These are phyloP conservation scores for Paramormyrops kingsleyae DNA, from an alignment of 2,113 vertebrate genomes.

Conservation along the genomic window DNA sequence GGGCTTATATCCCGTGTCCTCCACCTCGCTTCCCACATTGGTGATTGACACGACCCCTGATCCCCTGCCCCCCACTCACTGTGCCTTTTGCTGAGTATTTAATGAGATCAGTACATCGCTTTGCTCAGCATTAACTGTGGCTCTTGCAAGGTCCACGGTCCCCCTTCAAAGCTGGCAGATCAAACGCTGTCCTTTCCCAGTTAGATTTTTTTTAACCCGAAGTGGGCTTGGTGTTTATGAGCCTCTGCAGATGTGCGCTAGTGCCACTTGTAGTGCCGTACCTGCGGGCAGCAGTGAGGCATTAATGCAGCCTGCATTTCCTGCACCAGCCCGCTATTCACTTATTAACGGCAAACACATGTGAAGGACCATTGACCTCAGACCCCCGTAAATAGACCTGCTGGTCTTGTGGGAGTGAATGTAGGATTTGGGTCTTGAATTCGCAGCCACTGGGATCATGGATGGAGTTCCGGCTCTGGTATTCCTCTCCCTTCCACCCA, in stretches of 20 bases:
- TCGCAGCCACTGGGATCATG: slow-evolving; percentile 26
- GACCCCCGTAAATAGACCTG: slow-evolving; percentile 39
- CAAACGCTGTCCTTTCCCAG: neutral
- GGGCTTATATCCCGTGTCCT: neutral
- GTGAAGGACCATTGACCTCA: slow-evolving; percentile 31
- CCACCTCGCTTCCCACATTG: neutral
- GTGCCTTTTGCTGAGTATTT: slow-evolving; percentile 14
- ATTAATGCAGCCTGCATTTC: slow-evolving; percentile 16
- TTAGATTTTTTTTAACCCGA: neutral
- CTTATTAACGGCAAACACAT: slow-evolving; percentile 38
- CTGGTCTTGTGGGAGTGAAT: slow-evolving; percentile 23
- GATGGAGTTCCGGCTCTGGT: slow-evolving; percentile 19
- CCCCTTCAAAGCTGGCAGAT: neutral
- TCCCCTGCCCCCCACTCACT: neutral
- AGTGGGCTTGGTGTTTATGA: neutral
- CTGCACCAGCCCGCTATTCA: neutral
- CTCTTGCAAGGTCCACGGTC: neutral
- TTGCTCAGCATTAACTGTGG: neutral
- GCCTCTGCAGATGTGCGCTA: neutral
- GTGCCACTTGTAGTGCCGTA: neutral
- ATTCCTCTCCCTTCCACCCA: slow-evolving; percentile 2
- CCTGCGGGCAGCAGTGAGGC: neutral
- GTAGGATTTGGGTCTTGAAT: slow-evolving; percentile 32
- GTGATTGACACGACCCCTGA: neutral
- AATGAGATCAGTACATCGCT: slow-evolving; percentile 11